Conservation (phyloP, 2,888 invertebrate species). For the Boloria selene region DNA sequence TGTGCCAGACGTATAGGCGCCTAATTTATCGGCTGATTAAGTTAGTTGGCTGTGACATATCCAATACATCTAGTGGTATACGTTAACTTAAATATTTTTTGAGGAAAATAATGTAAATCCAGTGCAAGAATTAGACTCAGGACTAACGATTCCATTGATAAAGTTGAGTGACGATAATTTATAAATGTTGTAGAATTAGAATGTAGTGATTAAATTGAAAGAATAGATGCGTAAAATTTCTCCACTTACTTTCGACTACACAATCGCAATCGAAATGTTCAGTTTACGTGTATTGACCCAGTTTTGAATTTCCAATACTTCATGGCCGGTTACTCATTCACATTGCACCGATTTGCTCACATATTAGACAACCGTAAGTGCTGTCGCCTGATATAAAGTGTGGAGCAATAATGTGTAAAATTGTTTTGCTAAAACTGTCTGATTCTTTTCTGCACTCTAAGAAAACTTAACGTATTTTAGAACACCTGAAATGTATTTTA, state of each 20-base stretch:
- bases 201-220: background rate
- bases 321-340: conserved; percentile 33
- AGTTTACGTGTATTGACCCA: conserved; percentile 36
- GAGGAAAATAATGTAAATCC: too few relatives aligned
- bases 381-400: conserved; percentile 23
- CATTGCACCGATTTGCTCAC: conserved; percentile 30
- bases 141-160: too few relatives aligned
- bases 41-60: too few relatives aligned
- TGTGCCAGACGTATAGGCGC: too few relatives aligned
- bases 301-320: conserved; percentile 37
- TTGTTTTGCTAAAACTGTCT: conserved; percentile 1
- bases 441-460: background rate
- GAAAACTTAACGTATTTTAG: too few relatives aligned
- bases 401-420: conserved; percentile 22
- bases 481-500: background rate
- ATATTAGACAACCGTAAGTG: background rate
- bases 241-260: conserved; percentile 11
- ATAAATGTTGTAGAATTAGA: background rate
- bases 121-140: too few relatives aligned
- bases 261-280: conserved; percentile 28
- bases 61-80: too few relatives aligned
- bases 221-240: background rate
- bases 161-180: background rate
- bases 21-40: too few relatives aligned
- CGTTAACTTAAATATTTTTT: too few relatives aligned